These are phyloP conservation scores for Scaptomyza parva DNA, from an alignment of 2,888 invertebrate genomes.

Conservation along the genomic window DNA sequence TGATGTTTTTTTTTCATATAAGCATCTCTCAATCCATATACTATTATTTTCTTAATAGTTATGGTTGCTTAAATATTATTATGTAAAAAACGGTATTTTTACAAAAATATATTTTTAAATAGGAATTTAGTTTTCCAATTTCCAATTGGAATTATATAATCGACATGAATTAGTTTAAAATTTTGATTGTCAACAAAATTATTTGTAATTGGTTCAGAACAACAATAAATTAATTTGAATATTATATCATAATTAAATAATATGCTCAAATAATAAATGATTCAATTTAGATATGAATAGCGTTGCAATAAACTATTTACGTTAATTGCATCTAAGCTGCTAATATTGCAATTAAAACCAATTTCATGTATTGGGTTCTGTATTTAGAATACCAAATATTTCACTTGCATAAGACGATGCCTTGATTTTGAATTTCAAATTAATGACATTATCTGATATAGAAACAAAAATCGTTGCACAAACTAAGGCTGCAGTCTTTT, in stretches of 20 bases:
- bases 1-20: too few species aligned
- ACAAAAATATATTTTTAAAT: too few species aligned
- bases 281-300: not conserved
- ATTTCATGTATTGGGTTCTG: not conserved
- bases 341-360: not conserved
- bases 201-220: not conserved
- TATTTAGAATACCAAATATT: not conserved
- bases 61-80: too few species aligned
- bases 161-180: too few species aligned
- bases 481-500: slow-evolving; percentile 15
- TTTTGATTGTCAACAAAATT: not conserved
- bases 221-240: not conserved
- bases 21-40: too few species aligned
- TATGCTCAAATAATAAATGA: not conserved
- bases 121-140: too few species aligned
- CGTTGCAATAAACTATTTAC: not conserved
- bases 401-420: not conserved
- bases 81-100: too few species aligned
- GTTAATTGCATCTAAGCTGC: not conserved
- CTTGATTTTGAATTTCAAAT: not conserved
- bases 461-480: not conserved
- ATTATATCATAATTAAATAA: not conserved
- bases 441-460: not conserved
- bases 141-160: too few species aligned
- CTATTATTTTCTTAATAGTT: too few species aligned